Evolutionary conservation across 2,797 vertebrate species (phyloP).

Genomic region (Vireo griseus): DNA sequence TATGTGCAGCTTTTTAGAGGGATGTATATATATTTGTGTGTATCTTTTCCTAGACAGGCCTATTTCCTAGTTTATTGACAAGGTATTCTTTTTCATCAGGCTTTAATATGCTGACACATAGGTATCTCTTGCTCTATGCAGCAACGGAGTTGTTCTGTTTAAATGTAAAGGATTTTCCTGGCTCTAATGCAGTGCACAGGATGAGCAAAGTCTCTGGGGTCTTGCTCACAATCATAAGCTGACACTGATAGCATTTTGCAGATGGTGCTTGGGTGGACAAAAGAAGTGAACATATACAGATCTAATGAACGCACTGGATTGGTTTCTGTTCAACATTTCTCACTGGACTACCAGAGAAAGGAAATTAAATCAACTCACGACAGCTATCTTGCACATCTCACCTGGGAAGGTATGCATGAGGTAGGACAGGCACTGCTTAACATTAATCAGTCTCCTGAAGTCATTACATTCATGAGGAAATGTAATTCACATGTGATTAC

Average conservation of each 20-base stretch:
- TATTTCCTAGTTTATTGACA: constrained; percentile 47
- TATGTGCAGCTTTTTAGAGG: background rate
- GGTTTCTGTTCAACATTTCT: constrained; percentile 67
- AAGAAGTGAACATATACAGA: constrained; percentile 48
- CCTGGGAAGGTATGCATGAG: constrained; percentile 75
- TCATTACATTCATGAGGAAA: constrained; percentile 88
- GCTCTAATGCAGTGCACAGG: constrained; percentile 22
- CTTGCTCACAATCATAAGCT: constrained; percentile 47
- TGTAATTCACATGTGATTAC: constrained; percentile 87
- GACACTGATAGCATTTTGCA: constrained; percentile 67
- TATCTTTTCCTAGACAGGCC: constrained; percentile 27
- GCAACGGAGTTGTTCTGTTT: constrained; percentile 41
- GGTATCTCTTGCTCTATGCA: constrained; percentile 5
- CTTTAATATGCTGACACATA: constrained; percentile 37
- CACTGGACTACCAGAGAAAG: constrained; percentile 67
- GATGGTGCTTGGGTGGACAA: constrained; percentile 62
- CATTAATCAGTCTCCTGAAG: constrained; percentile 85
- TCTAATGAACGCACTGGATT: constrained; percentile 61
- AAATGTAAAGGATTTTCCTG: constrained; percentile 57
- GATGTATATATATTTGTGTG: background rate
- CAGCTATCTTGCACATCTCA: constrained; percentile 76
- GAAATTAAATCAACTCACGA: constrained; percentile 81
- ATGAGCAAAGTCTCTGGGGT: constrained; percentile 9
- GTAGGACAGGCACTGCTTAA: constrained; percentile 79
- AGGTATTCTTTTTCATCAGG: constrained; percentile 45